These are phyloP conservation scores for Baronia brevicornis DNA, from an alignment of 2,888 invertebrate genomes.

Conservation along the genomic window DNA sequence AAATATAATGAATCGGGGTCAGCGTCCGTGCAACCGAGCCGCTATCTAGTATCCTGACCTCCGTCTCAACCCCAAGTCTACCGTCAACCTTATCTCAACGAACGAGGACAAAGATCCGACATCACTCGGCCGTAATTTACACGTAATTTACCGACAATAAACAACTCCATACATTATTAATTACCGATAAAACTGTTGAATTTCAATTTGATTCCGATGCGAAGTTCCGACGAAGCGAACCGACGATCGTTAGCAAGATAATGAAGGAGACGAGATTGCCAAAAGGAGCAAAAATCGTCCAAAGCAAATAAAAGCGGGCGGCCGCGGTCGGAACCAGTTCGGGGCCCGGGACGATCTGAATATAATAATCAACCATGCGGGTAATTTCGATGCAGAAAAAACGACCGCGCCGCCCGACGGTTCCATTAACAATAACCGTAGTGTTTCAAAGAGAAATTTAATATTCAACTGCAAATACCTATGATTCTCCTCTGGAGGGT, in stretches of 20 bases:
- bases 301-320: slow-evolving; percentile 71
- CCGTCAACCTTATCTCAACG: slow-evolving; percentile 57
- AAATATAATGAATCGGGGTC: slow-evolving; percentile 44
- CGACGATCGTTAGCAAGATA: slow-evolving; percentile 67
- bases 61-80: slow-evolving; percentile 47
- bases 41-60: slow-evolving; percentile 63
- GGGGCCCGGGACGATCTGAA: slow-evolving; percentile 49
- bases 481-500: too few relatives aligned
- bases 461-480: too few relatives aligned
- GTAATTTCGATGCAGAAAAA: slow-evolving; percentile 62
- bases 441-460: slow-evolving; percentile 29
- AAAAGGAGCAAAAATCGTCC: slow-evolving; percentile 68
- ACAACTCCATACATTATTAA: slow-evolving; percentile 45
- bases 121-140: slow-evolving; percentile 37
- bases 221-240: slow-evolving; percentile 62
- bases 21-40: slow-evolving; percentile 36
- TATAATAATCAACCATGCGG: slow-evolving; percentile 66
- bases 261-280: slow-evolving; percentile 58
- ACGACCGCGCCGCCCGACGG: slow-evolving; percentile 38
- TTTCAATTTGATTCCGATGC: slow-evolving; percentile 57
- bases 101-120: slow-evolving; percentile 65
- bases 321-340: slow-evolving; percentile 34
- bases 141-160: slow-evolving; percentile 36
- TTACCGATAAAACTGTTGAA: slow-evolving; percentile 42
- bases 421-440: slow-evolving; percentile 43